These are phyloP conservation scores for Caenorhabditis latens DNA, from an alignment of 1,140 invertebrate species.

Conservation along the genomic window DNA sequence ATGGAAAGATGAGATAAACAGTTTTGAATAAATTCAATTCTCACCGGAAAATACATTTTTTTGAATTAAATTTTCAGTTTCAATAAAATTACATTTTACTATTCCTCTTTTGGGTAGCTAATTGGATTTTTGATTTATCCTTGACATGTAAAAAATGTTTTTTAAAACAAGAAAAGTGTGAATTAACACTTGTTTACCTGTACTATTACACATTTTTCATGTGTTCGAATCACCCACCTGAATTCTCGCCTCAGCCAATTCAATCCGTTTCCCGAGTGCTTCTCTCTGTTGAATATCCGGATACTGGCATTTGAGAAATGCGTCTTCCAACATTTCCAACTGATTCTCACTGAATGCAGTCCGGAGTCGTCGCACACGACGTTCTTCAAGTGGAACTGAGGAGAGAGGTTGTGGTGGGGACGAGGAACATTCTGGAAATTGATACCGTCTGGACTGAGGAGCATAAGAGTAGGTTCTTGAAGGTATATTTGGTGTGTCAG, in stretches of 20 bases:
- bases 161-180: too few species aligned
- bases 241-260: slow-evolving; percentile 22
- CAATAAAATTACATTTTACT: too few species aligned
- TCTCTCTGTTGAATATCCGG: slow-evolving; percentile 44
- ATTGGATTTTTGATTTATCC: too few species aligned
- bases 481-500: background rate
- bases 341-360: slow-evolving; percentile 21
- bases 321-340: slow-evolving; percentile 37
- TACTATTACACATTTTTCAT: too few species aligned
- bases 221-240: background rate
- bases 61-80: too few species aligned
- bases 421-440: slow-evolving; percentile 30
- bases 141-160: too few species aligned
- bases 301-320: slow-evolving; percentile 30
- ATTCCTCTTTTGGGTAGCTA: too few species aligned
- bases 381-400: background rate
- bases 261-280: background rate
- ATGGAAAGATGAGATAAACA: too few species aligned
- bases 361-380: slow-evolving; percentile 20
- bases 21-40: too few species aligned
- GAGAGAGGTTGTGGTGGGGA: background rate
- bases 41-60: too few species aligned
- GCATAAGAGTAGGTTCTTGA: background rate
- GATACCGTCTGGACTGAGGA: background rate
- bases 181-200: too few species aligned